A percentile compares a stretch with the other conserved stretches of the same genome.
Evolutionary conservation across 1,140 invertebrate species (phyloP).

Genomic region (Apocrypta bakeri): DNA sequence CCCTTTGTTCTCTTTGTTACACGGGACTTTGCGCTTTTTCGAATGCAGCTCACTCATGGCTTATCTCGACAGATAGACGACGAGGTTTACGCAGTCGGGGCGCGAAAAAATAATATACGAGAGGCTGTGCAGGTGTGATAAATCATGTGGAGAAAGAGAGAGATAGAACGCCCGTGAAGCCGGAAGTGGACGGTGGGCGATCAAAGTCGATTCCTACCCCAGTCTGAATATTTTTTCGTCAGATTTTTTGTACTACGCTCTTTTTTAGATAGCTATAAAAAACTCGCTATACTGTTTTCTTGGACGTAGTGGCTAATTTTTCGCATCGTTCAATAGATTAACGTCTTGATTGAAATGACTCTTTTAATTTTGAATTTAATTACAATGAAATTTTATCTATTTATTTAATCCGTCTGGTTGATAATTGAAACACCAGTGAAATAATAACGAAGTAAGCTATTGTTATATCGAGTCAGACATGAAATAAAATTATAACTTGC

Average conservation of each 20-base stretch:
- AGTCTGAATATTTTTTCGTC: background rate
- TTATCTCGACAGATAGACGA: background rate
- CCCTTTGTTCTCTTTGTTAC: conserved; percentile 34
- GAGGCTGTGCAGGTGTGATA: conserved; percentile 6
- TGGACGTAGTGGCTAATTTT: too few species aligned
- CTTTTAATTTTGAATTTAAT: too few species aligned
- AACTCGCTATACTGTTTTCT: too few species aligned
- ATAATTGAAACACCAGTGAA: too few species aligned
- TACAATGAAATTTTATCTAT: too few species aligned
- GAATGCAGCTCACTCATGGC: background rate
- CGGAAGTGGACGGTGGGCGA: background rate
- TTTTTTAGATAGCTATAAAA: too few species aligned
- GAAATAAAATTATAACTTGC: too few species aligned
- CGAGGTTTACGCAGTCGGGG: background rate
- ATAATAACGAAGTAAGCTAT: too few species aligned
- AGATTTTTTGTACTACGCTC: background rate
- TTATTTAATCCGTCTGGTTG: too few species aligned
- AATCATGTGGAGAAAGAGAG: conserved; percentile 16
- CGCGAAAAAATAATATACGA: background rate
- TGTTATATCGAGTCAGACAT: too few species aligned
- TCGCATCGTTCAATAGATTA: too few species aligned
- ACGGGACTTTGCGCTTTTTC: conserved; percentile 6
- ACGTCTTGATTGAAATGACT: too few species aligned
- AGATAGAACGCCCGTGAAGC: conserved; percentile 3
- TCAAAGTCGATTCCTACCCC: conserved; percentile 34